Base-by-base conservation (phyloP, 2,888 invertebrate species). In the Cepaea hortensis region DNA sequence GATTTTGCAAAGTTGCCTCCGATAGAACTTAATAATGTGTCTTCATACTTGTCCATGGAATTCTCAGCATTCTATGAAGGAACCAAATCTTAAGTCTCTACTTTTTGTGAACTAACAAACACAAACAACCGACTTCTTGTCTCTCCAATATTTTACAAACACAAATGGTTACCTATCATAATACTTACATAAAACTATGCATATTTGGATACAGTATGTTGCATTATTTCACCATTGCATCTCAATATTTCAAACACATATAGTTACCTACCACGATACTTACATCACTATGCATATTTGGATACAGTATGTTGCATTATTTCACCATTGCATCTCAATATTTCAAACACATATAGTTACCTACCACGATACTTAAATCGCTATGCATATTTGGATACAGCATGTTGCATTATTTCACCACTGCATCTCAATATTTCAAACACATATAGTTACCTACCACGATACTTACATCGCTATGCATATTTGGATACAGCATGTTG, bases 281-380 rank as follows among this genome's bases (percentile, higher is more conserved):
- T 84, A 91, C 91, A 90, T 89, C 84, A 15, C 89, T 90, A n/a
- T 86, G 70, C 11, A 84, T 80, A 50, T 90, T 90, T n/a, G 91
- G 90, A 79, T 90, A 90, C 11, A 92, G 88, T 55, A 91, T 86
- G 85, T 90, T 92, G 92, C 92, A 93, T 46, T 88, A 87, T n/a
- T 88, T 88, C 0, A 80, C 84, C 1, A 76, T 86, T 3, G 91
- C 87, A 77, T 92, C 91, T 35, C 35, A 35, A 35, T 35, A 35
- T 35, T 35, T 35, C 35, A 35, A 35, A 35, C 35, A 35, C 35
- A 35, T 35, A 35, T 68, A 20, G 18, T n/a, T 68, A 15, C 0
- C 5, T 68, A 48, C 20, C n/a, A 75, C 13, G 68, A 5, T 72
- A 77, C 72, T 46, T 84, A 91, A n/a, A n/a, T n/a, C n/a, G n/a